phyloP scores from a whole-genome alignment of 1,140 invertebrate species.

The Steinernema feltiae region DNA sequence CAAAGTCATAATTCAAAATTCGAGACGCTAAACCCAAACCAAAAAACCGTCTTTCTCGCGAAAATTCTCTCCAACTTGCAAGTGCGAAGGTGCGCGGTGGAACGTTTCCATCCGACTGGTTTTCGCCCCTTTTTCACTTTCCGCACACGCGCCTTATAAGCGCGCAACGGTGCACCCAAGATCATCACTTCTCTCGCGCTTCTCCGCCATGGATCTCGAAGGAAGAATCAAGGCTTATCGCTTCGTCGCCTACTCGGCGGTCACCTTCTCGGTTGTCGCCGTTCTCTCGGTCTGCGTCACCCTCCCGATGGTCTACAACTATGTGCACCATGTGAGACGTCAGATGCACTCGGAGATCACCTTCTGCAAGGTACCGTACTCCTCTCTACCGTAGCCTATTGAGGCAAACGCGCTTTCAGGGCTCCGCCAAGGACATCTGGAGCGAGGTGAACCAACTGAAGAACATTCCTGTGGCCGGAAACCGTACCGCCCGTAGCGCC shows the following conservation, averaged over 20 bases:
- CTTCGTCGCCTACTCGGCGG: slow-evolving; percentile 38
- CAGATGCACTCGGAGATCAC: neutral
- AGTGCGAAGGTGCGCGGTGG: neutral
- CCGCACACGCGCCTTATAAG: neutral
- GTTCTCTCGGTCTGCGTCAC: slow-evolving; percentile 10
- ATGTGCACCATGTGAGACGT: neutral
- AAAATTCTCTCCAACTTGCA: neutral
- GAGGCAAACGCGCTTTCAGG: no score
- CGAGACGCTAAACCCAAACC: neutral
- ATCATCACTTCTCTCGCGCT: neutral
- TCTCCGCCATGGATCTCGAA: slow-evolving; percentile 15
- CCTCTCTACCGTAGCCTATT: no score
- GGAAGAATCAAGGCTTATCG: slow-evolving; percentile 37
- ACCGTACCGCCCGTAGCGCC: slow-evolving; percentile 33
- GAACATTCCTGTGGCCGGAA: slow-evolving; percentile 42
- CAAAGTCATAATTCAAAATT: neutral
- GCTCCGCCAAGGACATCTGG: slow-evolving; percentile 58
- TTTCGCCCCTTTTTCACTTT: neutral
- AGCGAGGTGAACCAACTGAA: slow-evolving; percentile 53
- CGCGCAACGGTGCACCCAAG: neutral
- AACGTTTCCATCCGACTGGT: neutral
- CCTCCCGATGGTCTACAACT: slow-evolving; percentile 9
- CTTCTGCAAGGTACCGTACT: slow-evolving; percentile 8
- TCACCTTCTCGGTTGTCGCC: slow-evolving; percentile 12
- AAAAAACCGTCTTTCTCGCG: neutral